Base-by-base conservation (phyloP, 2,113 vertebrate genomes). In the Grammomys dolichurus region DNA sequence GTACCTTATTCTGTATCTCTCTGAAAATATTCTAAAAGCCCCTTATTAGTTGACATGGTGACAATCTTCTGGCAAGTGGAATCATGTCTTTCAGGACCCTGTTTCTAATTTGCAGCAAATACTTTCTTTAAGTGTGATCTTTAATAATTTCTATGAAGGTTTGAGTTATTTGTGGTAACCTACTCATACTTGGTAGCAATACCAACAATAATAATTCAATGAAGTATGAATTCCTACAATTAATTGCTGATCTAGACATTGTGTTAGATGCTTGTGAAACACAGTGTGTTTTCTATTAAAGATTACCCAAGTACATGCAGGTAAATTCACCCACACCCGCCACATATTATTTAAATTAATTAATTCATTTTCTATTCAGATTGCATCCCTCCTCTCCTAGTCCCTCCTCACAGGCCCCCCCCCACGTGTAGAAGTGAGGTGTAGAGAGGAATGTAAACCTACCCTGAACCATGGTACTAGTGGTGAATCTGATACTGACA, bases 191-290 rank as follows among this genome's bases (percentile, higher is more conserved):
- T 48, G 13, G 78, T 73, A 60, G 70, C 40, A 56, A 54, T 54
- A 43, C 72, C 51, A 70, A 46, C 58, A 82, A 33, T 36, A 84
- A 54, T 40, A 77, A 58, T n/a, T 69, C 40, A 43, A 67, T 78
- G 87, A 89, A 28, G 54, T 85, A 67, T 67, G 78, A 76, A 72
- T 26, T 54, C 26, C 28, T 60, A 24, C 60, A 63, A 8, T 24
- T 63, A 9, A 63, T 63, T 63, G 60, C 60, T 63, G 60, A 63
- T 63, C 60, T 63, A 85, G 48, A 20, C 80, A 54, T 73, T 58
- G 73, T 92, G 40, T 17, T 70, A 60, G 70, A 33, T 93, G 85
- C 76, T 91, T 94, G 51, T 58, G 67, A 73, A 94, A 91, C 54
- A 63, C 5, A 51, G 5, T 76, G 46, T 31, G n/a, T 6, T 51